These are phyloP conservation scores for Trachymyrmex septentrionalis DNA, from an alignment of 1,140 invertebrate species.

Conservation along the genomic window DNA sequence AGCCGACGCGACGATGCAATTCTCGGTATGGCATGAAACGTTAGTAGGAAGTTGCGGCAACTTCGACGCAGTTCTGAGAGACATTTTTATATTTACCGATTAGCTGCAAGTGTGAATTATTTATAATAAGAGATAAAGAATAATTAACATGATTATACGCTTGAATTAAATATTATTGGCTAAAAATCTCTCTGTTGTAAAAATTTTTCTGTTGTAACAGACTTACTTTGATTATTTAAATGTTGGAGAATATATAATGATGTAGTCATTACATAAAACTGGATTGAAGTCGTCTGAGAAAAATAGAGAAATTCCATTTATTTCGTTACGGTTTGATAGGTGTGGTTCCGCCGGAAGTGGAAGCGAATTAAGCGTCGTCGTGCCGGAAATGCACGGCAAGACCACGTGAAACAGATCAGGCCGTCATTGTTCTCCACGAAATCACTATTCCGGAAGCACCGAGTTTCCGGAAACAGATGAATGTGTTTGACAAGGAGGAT, in stretches of 20 bases:
- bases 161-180: background rate
- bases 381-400: slow-evolving; percentile 67
- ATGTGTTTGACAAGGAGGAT: slow-evolving; percentile 53
- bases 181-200: background rate
- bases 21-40: slow-evolving; percentile 26
- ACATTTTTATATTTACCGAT: background rate
- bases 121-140: background rate
- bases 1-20: slow-evolving; percentile 42
- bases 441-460: slow-evolving; percentile 62
- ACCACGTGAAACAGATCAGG: slow-evolving; percentile 69
- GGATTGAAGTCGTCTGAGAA: slow-evolving; percentile 35
- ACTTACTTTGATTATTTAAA: background rate
- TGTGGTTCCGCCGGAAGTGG: slow-evolving; percentile 73
- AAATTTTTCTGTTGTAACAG: background rate
- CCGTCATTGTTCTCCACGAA: slow-evolving; percentile 70
- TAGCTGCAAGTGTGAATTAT: background rate
- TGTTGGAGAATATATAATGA: background rate
- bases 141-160: background rate
- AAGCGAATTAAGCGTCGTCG: slow-evolving; percentile 67
- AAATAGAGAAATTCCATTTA: slow-evolving; percentile 49
- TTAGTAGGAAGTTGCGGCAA: slow-evolving; percentile 56
- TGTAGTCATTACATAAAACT: slow-evolving; percentile 39
- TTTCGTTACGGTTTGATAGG: slow-evolving; percentile 69
- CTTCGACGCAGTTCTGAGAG: slow-evolving; percentile 36
- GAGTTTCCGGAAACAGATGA: slow-evolving; percentile 67